A percentile compares a stretch with the other conserved stretches of the same genome.
These are phyloP conservation scores for Heteropelma amictum DNA, from an alignment of 2,888 invertebrate genomes.

Conservation along the genomic window DNA sequence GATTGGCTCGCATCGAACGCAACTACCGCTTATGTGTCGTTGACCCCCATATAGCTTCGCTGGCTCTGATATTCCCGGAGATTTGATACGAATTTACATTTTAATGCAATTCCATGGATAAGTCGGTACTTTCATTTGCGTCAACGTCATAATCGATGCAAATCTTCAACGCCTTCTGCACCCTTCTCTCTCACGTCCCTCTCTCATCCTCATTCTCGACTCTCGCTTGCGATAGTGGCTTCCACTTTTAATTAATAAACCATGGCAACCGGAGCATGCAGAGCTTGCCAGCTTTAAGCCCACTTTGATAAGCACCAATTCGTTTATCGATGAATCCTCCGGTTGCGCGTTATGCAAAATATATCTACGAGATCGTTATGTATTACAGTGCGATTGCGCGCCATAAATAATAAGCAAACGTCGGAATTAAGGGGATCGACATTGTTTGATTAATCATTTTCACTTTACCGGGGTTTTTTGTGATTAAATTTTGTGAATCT, in stretches of 20 bases:
- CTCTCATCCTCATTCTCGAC: background rate
- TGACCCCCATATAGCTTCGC: conserved; percentile 27
- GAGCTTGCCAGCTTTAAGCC: conserved; percentile 56
- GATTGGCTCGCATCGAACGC: conserved; percentile 56
- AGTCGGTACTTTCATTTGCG: conserved; percentile 71
- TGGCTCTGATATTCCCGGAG: conserved; percentile 50
- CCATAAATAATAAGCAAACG: too few species aligned
- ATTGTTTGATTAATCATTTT: too few species aligned
- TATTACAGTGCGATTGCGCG: too few species aligned
- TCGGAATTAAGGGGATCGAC: too few species aligned
- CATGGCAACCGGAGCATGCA: conserved; percentile 37
- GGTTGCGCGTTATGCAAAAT: background rate
- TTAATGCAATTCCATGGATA: conserved; percentile 70
- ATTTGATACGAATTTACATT: conserved; percentile 71
- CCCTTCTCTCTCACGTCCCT: conserved; percentile 3
- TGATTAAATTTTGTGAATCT: too few species aligned
- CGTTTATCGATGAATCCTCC: conserved; percentile 28
- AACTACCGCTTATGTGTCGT: conserved; percentile 24
- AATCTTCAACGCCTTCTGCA: conserved; percentile 61
- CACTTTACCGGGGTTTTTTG: too few species aligned
- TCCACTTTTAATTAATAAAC: conserved; percentile 68
- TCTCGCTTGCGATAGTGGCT: conserved; percentile 17
- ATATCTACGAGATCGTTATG: too few species aligned
- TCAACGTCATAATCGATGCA: conserved; percentile 70
- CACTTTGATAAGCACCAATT: conserved; percentile 66